phyloP scores from a whole-genome alignment of 1,140 invertebrate genomes.

The Stenopsyche tienmushanensis region DNA sequence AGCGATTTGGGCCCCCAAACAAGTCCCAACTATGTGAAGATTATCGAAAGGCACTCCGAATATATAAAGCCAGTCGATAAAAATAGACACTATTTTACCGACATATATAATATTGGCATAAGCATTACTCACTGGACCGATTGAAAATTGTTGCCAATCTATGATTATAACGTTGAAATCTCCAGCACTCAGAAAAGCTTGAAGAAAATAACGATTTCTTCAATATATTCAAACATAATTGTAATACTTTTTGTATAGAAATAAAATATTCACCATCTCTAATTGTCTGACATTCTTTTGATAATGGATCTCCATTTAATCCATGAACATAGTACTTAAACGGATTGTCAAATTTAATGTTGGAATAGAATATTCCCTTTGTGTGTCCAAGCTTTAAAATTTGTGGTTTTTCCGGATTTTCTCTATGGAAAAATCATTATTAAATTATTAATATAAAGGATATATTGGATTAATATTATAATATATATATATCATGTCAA shows the following conservation, averaged over 20 bases:
- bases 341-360: not conserved
- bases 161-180: constrained; percentile 60
- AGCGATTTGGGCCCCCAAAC: constrained; percentile 60
- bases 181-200: constrained; percentile 49
- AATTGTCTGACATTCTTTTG: not conserved
- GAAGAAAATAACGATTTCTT: constrained; percentile 29
- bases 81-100: constrained; percentile 44
- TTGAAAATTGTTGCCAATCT: constrained; percentile 56
- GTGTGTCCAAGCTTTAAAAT: not conserved
- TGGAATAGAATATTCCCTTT: not conserved
- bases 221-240: not conserved
- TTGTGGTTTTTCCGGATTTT: not conserved
- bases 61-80: constrained; percentile 54
- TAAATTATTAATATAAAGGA: not conserved
- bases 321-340: not conserved
- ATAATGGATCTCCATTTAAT: not conserved
- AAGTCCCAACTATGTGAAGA: constrained; percentile 60
- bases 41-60: constrained; percentile 1
- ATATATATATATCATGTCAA: not conserved
- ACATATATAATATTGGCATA: constrained; percentile 54
- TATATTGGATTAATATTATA: not conserved
- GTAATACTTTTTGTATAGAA: not conserved
- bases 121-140: constrained; percentile 52
- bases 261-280: not conserved
- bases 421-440: not conserved